A percentile compares a stretch with the other conserved stretches of the same genome.
Conservation (phyloP, 2,797 vertebrate species). For the Pseudomugil tenellus region DNA sequence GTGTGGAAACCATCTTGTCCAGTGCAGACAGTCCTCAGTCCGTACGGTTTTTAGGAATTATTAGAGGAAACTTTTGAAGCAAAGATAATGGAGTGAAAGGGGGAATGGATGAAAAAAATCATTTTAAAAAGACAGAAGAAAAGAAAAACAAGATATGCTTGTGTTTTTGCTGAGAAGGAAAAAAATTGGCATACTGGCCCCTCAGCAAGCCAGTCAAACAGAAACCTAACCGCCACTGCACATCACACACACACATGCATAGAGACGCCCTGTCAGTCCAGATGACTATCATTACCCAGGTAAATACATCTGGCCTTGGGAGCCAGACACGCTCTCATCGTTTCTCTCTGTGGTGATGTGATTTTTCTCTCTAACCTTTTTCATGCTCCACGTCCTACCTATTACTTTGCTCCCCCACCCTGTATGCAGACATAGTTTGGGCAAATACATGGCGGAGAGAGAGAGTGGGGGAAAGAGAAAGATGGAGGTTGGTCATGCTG, state of each 20-base stretch:
- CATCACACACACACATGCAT: conserved; percentile 15
- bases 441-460: conserved; percentile 13
- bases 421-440: conserved; percentile 35
- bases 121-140: conserved; percentile 11
- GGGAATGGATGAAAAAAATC: not conserved
- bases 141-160: conserved; percentile 33
- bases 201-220: conserved; percentile 52
- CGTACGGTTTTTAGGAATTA: conserved; percentile 91
- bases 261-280: conserved; percentile 57
- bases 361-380: conserved; percentile 72
- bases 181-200: conserved; percentile 50
- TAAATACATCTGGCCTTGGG: conserved; percentile 81
- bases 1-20: conserved; percentile 63
- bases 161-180: conserved; percentile 50
- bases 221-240: conserved; percentile 60
- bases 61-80: conserved; percentile 88
- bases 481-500: conserved; percentile 30
- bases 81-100: conserved; percentile 24
- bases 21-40: conserved; percentile 81
- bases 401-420: conserved; percentile 59
- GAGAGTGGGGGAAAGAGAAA: conserved; percentile 9
- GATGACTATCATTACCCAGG: conserved; percentile 82
- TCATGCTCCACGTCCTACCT: conserved; percentile 68
- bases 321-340: conserved; percentile 63
- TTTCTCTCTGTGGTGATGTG: conserved; percentile 67